Percentiles rank a stretch among this genome's conserved stretches.
phyloP scores from a whole-genome alignment of 1,140 invertebrate species.

The Colletes gigas region DNA sequence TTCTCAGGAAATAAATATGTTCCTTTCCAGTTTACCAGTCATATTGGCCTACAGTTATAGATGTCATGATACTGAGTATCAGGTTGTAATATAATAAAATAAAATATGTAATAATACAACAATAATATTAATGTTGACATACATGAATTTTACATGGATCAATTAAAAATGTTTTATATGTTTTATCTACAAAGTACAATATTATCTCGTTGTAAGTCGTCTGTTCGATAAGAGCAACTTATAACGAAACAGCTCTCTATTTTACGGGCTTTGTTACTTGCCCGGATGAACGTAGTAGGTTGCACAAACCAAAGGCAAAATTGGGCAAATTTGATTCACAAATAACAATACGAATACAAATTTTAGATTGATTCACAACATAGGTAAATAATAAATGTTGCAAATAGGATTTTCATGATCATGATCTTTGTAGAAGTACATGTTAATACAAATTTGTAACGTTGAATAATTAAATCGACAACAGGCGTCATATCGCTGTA shows the following conservation, averaged over 20 bases:
- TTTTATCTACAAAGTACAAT: slow-evolving; percentile 44
- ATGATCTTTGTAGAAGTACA: slow-evolving; percentile 13
- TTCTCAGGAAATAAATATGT: slow-evolving; percentile 17
- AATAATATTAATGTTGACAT: slow-evolving; percentile 38
- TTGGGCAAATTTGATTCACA: no score
- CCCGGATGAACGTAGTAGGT: no score
- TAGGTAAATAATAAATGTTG: neutral
- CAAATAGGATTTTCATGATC: slow-evolving; percentile 22
- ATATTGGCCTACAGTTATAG: neutral
- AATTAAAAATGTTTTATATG: slow-evolving; percentile 43
- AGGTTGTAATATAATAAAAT: slow-evolving; percentile 28
- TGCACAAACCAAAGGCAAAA: no score
- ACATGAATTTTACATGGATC: slow-evolving; percentile 43
- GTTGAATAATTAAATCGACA: slow-evolving; percentile 23
- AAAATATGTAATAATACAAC: slow-evolving; percentile 31
- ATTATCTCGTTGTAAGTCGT: slow-evolving; percentile 19
- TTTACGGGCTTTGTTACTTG: no score
- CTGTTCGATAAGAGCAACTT: no score
- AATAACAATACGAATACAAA: no score
- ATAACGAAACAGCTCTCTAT: no score
- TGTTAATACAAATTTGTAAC: neutral
- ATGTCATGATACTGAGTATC: neutral
- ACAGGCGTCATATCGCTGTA: neutral
- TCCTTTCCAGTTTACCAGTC: slow-evolving; percentile 12
- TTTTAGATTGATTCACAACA: neutral